These are phyloP conservation scores for Ciconia maguari DNA, from an alignment of 2,113 vertebrate genomes.

Conservation along the genomic window DNA sequence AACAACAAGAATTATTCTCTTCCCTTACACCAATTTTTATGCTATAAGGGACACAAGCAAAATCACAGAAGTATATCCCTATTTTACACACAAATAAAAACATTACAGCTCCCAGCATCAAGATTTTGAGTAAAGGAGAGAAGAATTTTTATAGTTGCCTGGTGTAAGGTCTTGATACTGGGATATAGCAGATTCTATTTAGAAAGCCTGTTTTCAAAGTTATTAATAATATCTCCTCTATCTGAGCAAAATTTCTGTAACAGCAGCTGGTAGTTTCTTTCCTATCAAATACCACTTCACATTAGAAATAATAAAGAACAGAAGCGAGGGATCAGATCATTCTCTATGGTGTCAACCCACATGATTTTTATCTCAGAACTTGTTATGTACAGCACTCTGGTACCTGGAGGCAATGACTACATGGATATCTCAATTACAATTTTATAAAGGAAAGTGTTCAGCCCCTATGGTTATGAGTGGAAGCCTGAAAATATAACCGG, in stretches of 20 bases:
- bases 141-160: neutral
- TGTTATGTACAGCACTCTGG: neutral
- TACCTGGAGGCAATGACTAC: slow-evolving; percentile 26
- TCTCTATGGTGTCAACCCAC: neutral
- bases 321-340: neutral
- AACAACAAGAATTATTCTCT: neutral
- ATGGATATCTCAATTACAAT: neutral
- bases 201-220: neutral
- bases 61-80: neutral
- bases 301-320: slow-evolving; percentile 8
- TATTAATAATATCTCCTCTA: neutral
- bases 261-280: slow-evolving; percentile 13
- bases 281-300: neutral
- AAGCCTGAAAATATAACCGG: neutral
- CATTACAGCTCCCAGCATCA: neutral
- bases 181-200: neutral
- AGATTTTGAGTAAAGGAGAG: neutral
- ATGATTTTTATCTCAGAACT: slow-evolving; percentile 26
- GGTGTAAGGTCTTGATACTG: neutral
- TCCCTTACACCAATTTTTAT: neutral
- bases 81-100: neutral
- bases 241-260: slow-evolving; percentile 32
- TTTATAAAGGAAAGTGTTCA: slow-evolving; percentile 6
- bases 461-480: neutral
- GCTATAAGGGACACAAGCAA: neutral